These are phyloP conservation scores for Cinclus mexicanus DNA, from an alignment of 2,113 vertebrate genomes.

Conservation along the genomic window DNA sequence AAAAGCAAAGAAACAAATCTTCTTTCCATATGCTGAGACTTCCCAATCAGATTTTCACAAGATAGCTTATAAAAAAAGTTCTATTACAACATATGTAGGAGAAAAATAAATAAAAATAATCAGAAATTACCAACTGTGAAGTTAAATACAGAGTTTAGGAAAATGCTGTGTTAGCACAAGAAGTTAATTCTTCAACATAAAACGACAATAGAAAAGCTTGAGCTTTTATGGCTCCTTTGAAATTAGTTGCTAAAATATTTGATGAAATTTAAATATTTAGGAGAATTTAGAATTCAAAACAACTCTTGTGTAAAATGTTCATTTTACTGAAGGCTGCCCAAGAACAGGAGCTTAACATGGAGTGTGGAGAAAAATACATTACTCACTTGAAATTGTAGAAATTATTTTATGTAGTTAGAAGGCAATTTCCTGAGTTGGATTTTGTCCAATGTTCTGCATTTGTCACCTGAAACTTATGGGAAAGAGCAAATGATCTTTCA, in stretches of 20 bases:
- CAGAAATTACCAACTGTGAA: neutral
- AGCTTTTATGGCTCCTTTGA: neutral
- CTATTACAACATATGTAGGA: neutral
- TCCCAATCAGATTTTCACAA: neutral
- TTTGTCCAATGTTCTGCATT: slow-evolving; percentile 4
- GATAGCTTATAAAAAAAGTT: neutral
- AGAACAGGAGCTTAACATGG: neutral
- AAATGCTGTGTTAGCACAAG: neutral
- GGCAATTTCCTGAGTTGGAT: slow-evolving; percentile 37
- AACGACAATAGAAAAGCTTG: neutral
- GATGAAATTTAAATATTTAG: neutral
- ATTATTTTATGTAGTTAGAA: slow-evolving; percentile 11
- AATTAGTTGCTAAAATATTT: neutral
- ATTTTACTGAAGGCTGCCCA: neutral
- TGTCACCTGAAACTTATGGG: slow-evolving; percentile 17
- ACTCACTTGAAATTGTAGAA: neutral
- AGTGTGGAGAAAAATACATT: neutral
- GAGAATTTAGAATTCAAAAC: neutral
- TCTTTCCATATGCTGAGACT: neutral
- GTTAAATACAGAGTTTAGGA: neutral
- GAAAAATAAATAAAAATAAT: neutral
- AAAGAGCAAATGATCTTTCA: neutral
- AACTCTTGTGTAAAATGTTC: neutral
- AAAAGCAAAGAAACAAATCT: neutral
- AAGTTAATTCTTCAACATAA: neutral